Evolutionary conservation across 1,140 invertebrate species (phyloP).

Genomic region (Drosophila orena): DNA sequence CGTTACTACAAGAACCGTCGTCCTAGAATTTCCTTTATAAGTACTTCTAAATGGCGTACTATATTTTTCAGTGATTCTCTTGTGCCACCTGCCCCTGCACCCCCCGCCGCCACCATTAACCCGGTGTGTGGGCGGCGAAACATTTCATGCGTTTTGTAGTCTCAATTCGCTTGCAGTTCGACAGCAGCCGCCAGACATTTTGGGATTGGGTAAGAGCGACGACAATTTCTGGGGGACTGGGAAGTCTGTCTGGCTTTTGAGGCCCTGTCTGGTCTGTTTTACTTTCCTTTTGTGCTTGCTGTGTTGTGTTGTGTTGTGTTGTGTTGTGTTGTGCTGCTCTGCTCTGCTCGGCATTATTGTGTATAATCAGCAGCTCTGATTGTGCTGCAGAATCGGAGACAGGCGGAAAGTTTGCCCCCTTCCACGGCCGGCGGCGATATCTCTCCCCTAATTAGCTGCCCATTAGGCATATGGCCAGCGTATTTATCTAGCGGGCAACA

Average conservation of each 20-base stretch:
- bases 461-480: constrained; percentile 49
- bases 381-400: constrained; percentile 34
- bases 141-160: constrained; percentile 64
- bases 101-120: neutral
- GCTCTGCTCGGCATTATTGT: constrained; percentile 51
- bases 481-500: constrained; percentile 41
- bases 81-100: constrained; percentile 1
- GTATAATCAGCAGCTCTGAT: constrained; percentile 64
- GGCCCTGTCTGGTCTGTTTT: constrained; percentile 42
- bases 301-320: neutral
- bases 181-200: constrained; percentile 60
- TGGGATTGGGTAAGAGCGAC: constrained; percentile 30
- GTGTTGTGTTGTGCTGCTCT: too few species aligned
- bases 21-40: neutral
- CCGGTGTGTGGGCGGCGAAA: constrained; percentile 44
- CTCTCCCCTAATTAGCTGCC: constrained; percentile 47
- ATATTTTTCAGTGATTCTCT: constrained; percentile 4
- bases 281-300: constrained; percentile 46
- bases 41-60: neutral
- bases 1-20: too few species aligned
- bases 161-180: constrained; percentile 63
- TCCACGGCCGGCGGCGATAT: constrained; percentile 14
- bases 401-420: constrained; percentile 17
- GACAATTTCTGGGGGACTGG: constrained; percentile 1
- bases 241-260: constrained; percentile 51